phyloP scores from a whole-genome alignment of 2,113 vertebrate genomes.

The Oxyruncus cristatus region DNA sequence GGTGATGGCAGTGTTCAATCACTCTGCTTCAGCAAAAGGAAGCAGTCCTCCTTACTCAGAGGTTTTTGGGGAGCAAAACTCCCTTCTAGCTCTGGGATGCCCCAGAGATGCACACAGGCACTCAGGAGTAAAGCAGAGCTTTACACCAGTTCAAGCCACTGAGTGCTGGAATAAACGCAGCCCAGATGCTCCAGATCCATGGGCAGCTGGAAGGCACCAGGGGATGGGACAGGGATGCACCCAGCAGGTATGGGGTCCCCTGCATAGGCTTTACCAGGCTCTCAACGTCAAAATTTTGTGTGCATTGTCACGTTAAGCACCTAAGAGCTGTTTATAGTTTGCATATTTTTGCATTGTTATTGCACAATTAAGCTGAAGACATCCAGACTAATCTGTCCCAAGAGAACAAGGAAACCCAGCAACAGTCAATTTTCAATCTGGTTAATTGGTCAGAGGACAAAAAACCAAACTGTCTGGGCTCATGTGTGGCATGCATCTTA shows the following conservation, averaged over 20 bases:
- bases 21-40: neutral
- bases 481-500: neutral
- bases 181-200: neutral
- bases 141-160: neutral
- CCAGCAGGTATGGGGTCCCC: neutral
- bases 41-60: neutral
- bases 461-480: neutral
- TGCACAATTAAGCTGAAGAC: neutral
- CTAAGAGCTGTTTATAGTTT: neutral
- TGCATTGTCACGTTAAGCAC: neutral
- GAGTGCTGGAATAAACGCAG: neutral
- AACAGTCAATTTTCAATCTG: neutral
- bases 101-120: neutral
- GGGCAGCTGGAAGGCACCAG: neutral
- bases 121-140: neutral
- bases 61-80: neutral
- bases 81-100: neutral
- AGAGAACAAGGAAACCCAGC: neutral
- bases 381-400: neutral
- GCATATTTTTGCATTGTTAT: neutral
- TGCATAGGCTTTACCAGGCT: neutral
- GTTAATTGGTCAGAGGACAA: neutral
- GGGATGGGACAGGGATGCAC: neutral
- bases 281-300: neutral
- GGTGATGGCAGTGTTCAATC: neutral